Percentiles rank a stretch among this genome's conserved stretches.
These are phyloP conservation scores for Caradrina kadenii DNA, from an alignment of 2,888 invertebrate genomes.

Conservation along the genomic window DNA sequence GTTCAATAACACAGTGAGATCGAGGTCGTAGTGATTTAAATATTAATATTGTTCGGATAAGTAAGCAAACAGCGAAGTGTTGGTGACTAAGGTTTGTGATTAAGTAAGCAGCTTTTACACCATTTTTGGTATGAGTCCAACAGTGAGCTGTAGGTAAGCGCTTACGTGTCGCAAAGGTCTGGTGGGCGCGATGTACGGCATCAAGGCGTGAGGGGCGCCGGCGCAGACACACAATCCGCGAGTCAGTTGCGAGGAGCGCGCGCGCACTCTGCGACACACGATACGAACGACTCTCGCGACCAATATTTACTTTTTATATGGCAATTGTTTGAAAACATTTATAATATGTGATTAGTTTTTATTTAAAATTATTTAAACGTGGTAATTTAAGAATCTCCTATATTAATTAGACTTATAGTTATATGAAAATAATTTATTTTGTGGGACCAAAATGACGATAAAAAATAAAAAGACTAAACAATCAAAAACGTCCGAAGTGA, in stretches of 20 bases:
- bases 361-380: conserved; percentile 80
- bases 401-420: conserved; percentile 66
- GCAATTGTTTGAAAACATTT: conserved; percentile 82
- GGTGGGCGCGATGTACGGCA: conserved; percentile 78
- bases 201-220: conserved; percentile 66
- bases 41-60: conserved; percentile 27
- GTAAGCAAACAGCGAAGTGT: conserved; percentile 31
- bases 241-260: conserved; percentile 86
- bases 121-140: conserved; percentile 88
- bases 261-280: conserved; percentile 84
- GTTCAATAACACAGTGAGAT: conserved; percentile 1
- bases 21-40: conserved; percentile 2
- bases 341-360: conserved; percentile 79
- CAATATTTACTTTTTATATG: conserved; percentile 79
- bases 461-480: conserved; percentile 90
- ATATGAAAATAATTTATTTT: conserved; percentile 70
- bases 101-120: conserved; percentile 79
- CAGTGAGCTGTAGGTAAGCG: conserved; percentile 85
- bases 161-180: conserved; percentile 88
- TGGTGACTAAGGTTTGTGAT: conserved; percentile 73
- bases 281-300: conserved; percentile 89
- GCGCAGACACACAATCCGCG: conserved; percentile 81
- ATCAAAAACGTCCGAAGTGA: conserved; percentile 84
- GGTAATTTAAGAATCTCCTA: conserved; percentile 82
- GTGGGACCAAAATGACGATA: conserved; percentile 89